Conservation (phyloP, 2,113 vertebrate genomes). For the Oryzias javanicus region DNA sequence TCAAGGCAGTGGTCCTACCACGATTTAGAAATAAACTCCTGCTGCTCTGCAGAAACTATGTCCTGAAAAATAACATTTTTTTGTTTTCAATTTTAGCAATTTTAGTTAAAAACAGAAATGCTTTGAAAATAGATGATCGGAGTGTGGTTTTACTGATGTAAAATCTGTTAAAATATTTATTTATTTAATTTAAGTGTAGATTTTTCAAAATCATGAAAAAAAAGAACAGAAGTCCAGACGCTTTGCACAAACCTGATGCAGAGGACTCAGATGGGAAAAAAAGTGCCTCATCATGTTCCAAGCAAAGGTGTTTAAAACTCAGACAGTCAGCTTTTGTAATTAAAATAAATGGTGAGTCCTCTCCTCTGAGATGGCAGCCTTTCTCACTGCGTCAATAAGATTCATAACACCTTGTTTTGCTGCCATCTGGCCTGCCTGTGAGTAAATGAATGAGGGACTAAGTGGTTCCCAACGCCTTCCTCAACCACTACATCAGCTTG, state of each 20-base stretch:
- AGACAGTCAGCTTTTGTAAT: background rate
- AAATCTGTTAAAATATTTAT: too few species aligned
- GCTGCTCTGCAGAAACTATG: too few species aligned
- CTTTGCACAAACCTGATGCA: background rate
- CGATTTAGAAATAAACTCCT: too few species aligned
- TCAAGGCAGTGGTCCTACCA: too few species aligned
- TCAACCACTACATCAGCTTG: conserved; percentile 31
- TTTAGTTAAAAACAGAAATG: too few species aligned
- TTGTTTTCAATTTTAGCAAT: too few species aligned
- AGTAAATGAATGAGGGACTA: conserved; percentile 52
- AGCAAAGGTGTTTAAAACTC: background rate
- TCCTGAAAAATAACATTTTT: too few species aligned
- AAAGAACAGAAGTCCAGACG: background rate
- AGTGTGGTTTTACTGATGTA: too few species aligned
- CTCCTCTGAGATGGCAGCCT: conserved; percentile 20
- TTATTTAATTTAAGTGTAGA: too few species aligned
- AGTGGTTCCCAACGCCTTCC: conserved; percentile 57
- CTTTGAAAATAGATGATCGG: too few species aligned
- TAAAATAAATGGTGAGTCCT: conserved; percentile 1
- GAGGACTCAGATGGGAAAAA: background rate
- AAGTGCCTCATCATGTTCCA: background rate
- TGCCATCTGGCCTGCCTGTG: conserved; percentile 54
- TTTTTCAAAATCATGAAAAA: too few species aligned
- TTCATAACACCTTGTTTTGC: conserved; percentile 60
- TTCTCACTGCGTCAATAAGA: conserved; percentile 51